A percentile compares a stretch with the other conserved stretches of the same genome.
These are phyloP conservation scores for Agrilus biguttatus DNA, from an alignment of 2,888 invertebrate genomes.

Conservation along the genomic window DNA sequence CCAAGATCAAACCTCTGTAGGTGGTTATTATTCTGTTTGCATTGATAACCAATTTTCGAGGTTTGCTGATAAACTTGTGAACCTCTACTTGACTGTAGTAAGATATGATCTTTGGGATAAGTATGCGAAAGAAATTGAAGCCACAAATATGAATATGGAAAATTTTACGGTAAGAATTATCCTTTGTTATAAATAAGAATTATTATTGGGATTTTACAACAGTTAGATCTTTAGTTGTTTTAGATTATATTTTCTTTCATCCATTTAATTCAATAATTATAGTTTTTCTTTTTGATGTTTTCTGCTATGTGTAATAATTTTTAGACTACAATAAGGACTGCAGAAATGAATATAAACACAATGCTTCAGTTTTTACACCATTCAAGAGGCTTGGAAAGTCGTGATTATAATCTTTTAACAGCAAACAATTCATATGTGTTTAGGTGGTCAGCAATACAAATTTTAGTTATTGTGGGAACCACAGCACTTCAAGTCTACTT, in stretches of 20 bases:
- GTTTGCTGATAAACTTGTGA: conserved; percentile 79
- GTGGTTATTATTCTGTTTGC: conserved; percentile 82
- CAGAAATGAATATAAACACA: conserved; percentile 72
- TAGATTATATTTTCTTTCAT: not conserved
- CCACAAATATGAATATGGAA: conserved; percentile 71
- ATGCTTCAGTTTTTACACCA: conserved; percentile 75
- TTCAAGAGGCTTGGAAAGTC: conserved; percentile 62
- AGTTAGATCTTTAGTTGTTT: not conserved
- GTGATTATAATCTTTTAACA: conserved; percentile 66
- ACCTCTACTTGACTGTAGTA: conserved; percentile 80
- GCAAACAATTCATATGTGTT: conserved; percentile 80
- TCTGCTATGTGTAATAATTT: conserved; percentile 23
- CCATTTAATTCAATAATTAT: not conserved
- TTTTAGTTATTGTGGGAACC: conserved; percentile 65
- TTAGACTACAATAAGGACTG: conserved; percentile 57
- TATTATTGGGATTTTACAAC: not conserved
- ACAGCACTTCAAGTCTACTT: conserved; percentile 75
- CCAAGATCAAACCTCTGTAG: conserved; percentile 64
- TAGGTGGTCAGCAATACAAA: conserved; percentile 79
- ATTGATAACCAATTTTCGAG: conserved; percentile 88
- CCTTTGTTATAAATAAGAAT: not conserved
- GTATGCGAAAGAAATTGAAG: conserved; percentile 78
- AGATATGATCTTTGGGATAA: conserved; percentile 89
- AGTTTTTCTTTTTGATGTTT: conserved; percentile 2
- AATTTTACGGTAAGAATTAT: conserved; percentile 68